Evolutionary conservation across 2,797 vertebrate species (phyloP).

Genomic region (Octomys mimax): DNA sequence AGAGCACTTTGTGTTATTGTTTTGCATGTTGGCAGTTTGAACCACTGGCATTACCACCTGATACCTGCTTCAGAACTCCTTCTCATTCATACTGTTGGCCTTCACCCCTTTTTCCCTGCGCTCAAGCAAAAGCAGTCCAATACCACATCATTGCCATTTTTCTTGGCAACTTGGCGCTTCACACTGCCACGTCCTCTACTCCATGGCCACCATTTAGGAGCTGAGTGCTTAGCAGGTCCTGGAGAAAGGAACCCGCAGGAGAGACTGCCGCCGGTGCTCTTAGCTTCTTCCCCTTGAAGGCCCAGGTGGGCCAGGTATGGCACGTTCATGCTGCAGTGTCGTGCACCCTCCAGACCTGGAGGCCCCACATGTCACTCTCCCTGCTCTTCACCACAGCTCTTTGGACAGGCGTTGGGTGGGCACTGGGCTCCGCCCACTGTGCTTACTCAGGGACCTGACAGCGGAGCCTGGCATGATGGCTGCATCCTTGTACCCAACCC

Average conservation of each 20-base stretch:
- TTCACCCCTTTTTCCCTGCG: neutral
- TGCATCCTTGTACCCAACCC: neutral
- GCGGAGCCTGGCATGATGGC: neutral
- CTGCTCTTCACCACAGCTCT: neutral
- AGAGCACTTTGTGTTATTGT: neutral
- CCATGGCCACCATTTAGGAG: neutral
- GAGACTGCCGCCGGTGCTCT: neutral
- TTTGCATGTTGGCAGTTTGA: neutral
- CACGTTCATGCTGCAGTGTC: neutral
- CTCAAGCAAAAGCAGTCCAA: neutral
- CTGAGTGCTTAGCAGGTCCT: neutral
- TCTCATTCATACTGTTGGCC: neutral
- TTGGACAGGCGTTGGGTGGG: neutral
- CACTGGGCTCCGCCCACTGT: neutral
- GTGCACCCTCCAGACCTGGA: neutral
- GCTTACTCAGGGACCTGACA: neutral
- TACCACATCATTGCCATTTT: neutral
- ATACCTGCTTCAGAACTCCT: neutral
- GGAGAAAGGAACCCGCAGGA: neutral
- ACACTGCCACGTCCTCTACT: neutral
- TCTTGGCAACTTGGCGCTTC: neutral
- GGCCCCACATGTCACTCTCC: neutral
- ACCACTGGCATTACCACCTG: neutral
- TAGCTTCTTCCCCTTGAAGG: neutral
- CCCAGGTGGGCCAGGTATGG: neutral